phyloP scores from a whole-genome alignment of 2,888 invertebrate species.

The Cantharis nigra region DNA sequence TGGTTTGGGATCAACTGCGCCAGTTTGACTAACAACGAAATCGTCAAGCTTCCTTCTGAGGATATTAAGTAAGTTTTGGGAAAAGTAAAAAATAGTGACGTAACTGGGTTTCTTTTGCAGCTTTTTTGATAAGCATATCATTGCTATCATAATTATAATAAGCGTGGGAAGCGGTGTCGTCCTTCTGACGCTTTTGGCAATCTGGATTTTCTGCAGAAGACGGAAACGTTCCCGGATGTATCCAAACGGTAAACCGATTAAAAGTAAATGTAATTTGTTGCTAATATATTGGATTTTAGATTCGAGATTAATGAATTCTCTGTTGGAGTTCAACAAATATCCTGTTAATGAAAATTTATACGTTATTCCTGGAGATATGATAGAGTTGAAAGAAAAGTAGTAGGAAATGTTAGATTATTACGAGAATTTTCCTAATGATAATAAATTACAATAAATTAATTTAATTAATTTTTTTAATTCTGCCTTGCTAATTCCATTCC shows the following conservation, averaged over 20 bases:
- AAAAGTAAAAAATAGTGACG: not conserved
- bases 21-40: not conserved
- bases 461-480: not conserved
- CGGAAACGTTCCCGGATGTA: not conserved
- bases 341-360: not conserved
- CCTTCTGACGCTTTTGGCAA: not conserved
- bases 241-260: not conserved
- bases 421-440: not conserved
- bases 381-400: not conserved
- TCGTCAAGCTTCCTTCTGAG: not conserved
- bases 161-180: not conserved
- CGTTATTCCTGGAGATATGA: not conserved
- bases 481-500: not conserved
- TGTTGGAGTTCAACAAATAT: not conserved
- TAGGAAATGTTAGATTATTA: not conserved
- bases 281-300: not conserved
- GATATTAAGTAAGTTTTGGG: not conserved
- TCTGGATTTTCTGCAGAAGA: constrained; percentile 32
- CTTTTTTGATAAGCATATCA: not conserved
- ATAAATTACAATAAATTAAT: not conserved
- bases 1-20: constrained; percentile 8
- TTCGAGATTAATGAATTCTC: not conserved
- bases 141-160: not conserved
- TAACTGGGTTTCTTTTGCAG: not conserved
- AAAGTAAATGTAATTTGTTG: not conserved